Base-by-base conservation (phyloP, 30 jellyfish, hydroid and myxozoan genomes). In the Aurelia aurita complex sp. Pacific region DNA sequence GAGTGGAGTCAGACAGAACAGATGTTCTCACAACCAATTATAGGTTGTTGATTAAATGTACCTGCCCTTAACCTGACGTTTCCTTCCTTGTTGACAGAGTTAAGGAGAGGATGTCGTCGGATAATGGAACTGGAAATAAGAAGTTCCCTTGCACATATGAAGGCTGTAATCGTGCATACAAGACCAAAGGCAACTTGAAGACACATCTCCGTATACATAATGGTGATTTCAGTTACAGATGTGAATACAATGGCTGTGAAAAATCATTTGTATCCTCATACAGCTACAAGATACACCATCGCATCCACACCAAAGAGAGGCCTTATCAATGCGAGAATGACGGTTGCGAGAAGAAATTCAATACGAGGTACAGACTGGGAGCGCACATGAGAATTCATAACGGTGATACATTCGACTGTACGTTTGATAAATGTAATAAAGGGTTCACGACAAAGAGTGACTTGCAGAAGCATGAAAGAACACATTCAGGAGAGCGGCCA, bases 381-480 rank as follows among this genome's bases (percentile, higher is more conserved):
- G 96, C 98, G 50, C 98, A 91, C 34, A 84, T 83, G 92, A 80
- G 98, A 57, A 83, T 91, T 15, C 98, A 91, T 70, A 87, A 91
- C 66, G 98, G 98, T 5, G 92, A 86, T 18, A 75, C 93, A 2
- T 91, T 91, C 74, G 93, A 85, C 57, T 91, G 98, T 74, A 17
- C 85, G 11, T 82, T 91, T 81, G 96, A 76, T 14, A 86, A 82
- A 76, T 91, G 98, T 46, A 79, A 74, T 33, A 91, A 91, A 80
- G 95, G 98, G 4, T 91, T 91, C 65, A 91, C 98, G 19, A 91
- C 98, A 64, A 84, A 79, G 53, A 91, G 98, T 85, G 98, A 91
- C 55, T 81, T 91, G 64, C 93, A 89, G 69, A 91, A 91, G 78
- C 98, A 91, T 60, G 80, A 70, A 33, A 78, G 98, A 42, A 91